Conservation (phyloP, 2,888 invertebrate genomes). For the Lissocephala sabroskyi region DNA sequence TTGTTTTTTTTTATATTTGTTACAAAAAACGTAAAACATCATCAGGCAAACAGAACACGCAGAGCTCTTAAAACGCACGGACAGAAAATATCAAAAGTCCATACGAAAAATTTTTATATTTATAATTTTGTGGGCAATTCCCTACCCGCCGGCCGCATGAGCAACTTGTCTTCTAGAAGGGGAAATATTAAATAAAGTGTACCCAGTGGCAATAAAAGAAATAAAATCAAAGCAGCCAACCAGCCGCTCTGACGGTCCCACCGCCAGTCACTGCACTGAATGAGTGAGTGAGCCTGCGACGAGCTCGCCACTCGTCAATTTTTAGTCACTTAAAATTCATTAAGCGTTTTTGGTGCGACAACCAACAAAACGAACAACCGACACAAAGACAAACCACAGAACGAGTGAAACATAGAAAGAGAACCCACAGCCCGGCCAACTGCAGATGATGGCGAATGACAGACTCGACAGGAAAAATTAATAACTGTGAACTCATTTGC, state of each 20-base stretch:
- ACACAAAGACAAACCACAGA: constrained; percentile 9
- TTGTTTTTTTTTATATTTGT: no score
- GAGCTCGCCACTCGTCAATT: constrained; percentile 53
- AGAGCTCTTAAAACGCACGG: constrained; percentile 52
- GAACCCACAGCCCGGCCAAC: neutral
- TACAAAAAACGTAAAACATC: constrained; percentile 41
- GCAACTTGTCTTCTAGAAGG: no score
- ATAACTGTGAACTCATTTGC: no score
- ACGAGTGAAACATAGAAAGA: constrained; percentile 4
- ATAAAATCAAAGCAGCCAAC: constrained; percentile 42
- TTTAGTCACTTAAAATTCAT: constrained; percentile 59
- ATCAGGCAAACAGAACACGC: constrained; percentile 57
- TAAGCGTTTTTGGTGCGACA: constrained; percentile 42
- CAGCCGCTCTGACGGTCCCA: no score
- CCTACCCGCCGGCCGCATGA: no score
- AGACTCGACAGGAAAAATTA: no score
- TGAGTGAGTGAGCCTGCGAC: no score
- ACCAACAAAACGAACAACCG: constrained; percentile 2
- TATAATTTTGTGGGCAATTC: no score
- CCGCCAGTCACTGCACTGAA: no score
- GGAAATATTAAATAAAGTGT: constrained; percentile 50
- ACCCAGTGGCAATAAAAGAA: constrained; percentile 39
- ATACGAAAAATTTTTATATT: constrained; percentile 39
- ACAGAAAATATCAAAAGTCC: no score
- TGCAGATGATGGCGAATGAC: no score